Evolutionary conservation across 2,113 vertebrate genomes (phyloP), one percentile per base, ranked within the genome.

Genomic region (Tautogolabrus adspersus): DNA sequence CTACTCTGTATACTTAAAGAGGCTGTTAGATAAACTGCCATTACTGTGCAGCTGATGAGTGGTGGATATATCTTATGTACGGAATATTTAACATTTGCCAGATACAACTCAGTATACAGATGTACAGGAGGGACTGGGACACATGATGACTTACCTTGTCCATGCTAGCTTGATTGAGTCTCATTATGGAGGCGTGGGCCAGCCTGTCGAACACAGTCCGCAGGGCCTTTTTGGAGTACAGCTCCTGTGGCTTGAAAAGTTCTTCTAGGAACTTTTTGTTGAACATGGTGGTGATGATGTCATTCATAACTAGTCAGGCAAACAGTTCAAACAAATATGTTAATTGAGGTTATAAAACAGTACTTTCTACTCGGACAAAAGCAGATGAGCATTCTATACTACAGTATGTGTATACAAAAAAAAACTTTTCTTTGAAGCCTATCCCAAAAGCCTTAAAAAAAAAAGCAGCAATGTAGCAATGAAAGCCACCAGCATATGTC

Each of bases 261-360:
- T 99, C 98, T 51, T 99, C 97, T 88, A 99, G 94, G 78, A 99
- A 99, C 77, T 95, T 99, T 77, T 96, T 96, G 86, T 98, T 99
- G 93, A 99, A 99, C 97, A 99, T 99, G 79, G 97, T 98, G 69
- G 94, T 95, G 89, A 99, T 96, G 94, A 99, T 99, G 94, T 99
- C 98, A 89, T 98, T 98, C 96, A 99, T 96, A 79, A 99, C 98
- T 99, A 92, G 42, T 91, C 59, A 77, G 12, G 15, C 10, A 79
- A 76, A 75, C 40, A 79, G 55, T 19, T 66, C 62, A 79, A 81
- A 13, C 90, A 38, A 79, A 71, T 18, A 52, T 23, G 23, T 79
- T 64, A 63, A 18, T 0, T 64, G 12, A 66, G 66, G 44, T 75
- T 51, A 47, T 22, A 77, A 7, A 65, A 62, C 67, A 21, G 23